Evolutionary conservation across 1,140 invertebrate genomes (phyloP), one percentile per base, ranked within the genome.

Genomic region (Drosophila nebulosa): DNA sequence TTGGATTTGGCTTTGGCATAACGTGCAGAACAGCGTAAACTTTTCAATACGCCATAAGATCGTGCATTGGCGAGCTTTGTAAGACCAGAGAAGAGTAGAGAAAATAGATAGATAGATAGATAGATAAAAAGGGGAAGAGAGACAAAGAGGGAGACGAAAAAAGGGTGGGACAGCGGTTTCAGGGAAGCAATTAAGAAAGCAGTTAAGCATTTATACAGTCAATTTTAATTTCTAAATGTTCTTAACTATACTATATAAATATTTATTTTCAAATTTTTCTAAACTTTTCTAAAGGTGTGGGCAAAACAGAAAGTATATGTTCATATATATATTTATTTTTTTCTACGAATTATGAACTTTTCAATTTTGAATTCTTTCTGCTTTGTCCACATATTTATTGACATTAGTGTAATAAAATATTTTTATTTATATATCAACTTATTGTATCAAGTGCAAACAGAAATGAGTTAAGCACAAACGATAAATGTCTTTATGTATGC

Each of bases 31-130:
- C 74, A 76, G 10, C 83, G 75, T 51, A 86, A 66, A 46, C 83
- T 88, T 61, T 86, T 86, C 35, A 86, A 69, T 21, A 86, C 83
- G 53, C 83, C 83, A 30, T 86, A 86, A 4, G 81, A 86, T n/a
- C 81, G 81, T 7, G 81, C 83, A 64, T 59, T 83, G 18, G 83
- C 71, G 27, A 86, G 78, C 83, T 86, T 88, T 78, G 30, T 58
- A 42, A 21, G 12, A 18, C 50, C 46, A 57, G n/a, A 24, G 18
- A 39, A 0, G 50, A 26, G 55, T 16, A 56, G 12, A 56, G 6
- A 32, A 35, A 0, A 36, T 16, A 57, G 18, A 57, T n/a, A 53
- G n/a, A 35, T 2, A 42, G 18, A 69, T 4, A 57, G 36, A 64
- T 14, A 71, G 30, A 56, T 27, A 79, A 9, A 60, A 6, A 71